Evolutionary conservation across 2,113 vertebrate species (phyloP).

Genomic region (Ranitomeya variabilis): DNA sequence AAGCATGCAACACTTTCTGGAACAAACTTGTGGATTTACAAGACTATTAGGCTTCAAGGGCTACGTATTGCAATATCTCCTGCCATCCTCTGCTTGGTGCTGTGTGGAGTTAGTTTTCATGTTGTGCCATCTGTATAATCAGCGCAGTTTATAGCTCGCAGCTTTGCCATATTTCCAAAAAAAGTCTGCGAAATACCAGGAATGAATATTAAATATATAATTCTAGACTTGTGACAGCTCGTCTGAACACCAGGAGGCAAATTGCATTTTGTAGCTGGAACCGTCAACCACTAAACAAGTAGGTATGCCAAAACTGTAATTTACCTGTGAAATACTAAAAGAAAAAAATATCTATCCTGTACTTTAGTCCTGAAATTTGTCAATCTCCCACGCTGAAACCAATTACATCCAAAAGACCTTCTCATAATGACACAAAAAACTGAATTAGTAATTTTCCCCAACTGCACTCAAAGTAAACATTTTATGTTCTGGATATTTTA

Average conservation of each 20-base stretch:
- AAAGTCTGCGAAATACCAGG: conserved; percentile 12
- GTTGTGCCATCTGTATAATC: conserved; percentile 20
- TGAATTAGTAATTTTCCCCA: background rate
- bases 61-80: background rate
- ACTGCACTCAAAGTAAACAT: background rate
- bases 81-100: conserved; percentile 1
- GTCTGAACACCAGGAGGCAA: conserved; percentile 44
- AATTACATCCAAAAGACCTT: background rate
- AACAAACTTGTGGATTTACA: background rate
- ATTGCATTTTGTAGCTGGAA: conserved; percentile 47
- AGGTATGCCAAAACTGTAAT: conserved; percentile 43
- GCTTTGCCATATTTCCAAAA: conserved; percentile 36
- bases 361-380: background rate
- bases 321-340: conserved; percentile 36
- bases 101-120: background rate
- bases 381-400: conserved; percentile 5
- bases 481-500: background rate
- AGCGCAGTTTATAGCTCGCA: conserved; percentile 4
- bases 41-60: background rate
- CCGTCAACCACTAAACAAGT: conserved; percentile 7
- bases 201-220: conserved; percentile 43
- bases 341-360: conserved; percentile 27
- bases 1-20: background rate
- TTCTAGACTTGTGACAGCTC: conserved; percentile 31
- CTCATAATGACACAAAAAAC: background rate